Evolutionary conservation across 2,113 vertebrate species (phyloP).

Genomic region (Oceanodroma tethys): DNA sequence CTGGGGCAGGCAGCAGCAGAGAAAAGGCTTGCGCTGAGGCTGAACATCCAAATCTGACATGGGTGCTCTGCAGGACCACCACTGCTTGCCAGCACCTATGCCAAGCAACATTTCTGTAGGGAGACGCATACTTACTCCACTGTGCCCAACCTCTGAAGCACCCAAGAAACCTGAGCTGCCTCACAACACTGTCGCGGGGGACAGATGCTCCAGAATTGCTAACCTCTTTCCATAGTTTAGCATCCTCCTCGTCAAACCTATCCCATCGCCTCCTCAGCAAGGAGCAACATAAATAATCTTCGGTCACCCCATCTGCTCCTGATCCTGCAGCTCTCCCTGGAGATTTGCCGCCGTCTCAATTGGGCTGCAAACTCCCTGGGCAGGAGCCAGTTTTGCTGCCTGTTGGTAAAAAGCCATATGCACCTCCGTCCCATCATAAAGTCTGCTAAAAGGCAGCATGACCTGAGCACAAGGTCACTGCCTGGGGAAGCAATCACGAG

Average conservation of each 20-base stretch:
- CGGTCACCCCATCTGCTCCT: not conserved
- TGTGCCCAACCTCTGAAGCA: not conserved
- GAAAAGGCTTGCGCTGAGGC: not conserved
- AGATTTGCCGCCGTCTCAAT: not conserved
- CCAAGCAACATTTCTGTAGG: not conserved
- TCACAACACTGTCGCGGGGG: not conserved
- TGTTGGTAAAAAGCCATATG: not conserved
- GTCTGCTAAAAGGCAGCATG: not conserved
- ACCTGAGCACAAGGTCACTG: not conserved
- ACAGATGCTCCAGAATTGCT: not conserved
- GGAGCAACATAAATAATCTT: not conserved
- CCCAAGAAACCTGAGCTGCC: not conserved
- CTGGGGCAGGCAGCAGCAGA: not conserved
- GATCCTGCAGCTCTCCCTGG: not conserved
- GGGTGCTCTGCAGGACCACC: not conserved
- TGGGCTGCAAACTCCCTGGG: not conserved
- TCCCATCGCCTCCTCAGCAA: not conserved
- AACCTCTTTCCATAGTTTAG: slow-evolving; percentile 11
- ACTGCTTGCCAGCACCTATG: not conserved
- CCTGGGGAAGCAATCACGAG: not conserved
- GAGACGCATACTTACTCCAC: not conserved
- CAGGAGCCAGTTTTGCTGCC: not conserved
- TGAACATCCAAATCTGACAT: not conserved
- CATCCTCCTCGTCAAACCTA: not conserved
- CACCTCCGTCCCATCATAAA: not conserved